Percentiles rank a stretch among this genome's conserved stretches.
Evolutionary conservation across 1,140 invertebrate genomes (phyloP).

Genomic region (Adoxophyes honmai): DNA sequence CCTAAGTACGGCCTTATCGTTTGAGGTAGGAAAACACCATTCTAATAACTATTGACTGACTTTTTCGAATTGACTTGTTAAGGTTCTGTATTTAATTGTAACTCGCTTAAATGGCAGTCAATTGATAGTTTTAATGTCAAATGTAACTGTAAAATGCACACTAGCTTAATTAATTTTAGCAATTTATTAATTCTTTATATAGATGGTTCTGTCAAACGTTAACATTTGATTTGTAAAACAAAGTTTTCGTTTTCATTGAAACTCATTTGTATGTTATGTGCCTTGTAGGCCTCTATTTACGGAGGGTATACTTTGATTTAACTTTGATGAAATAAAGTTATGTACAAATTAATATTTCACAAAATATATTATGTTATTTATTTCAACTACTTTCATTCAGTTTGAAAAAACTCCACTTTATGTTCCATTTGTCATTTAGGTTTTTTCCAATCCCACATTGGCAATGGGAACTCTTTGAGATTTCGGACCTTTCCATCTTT

Average conservation of each 20-base stretch:
- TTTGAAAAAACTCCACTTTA: conserved; percentile 65
- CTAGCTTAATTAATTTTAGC: conserved; percentile 1
- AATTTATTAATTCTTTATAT: background rate
- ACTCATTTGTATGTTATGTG: conserved; percentile 53
- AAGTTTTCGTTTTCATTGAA: conserved; percentile 17
- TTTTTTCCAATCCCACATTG: too few relatives aligned
- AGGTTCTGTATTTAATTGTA: background rate
- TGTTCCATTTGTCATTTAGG: conserved; percentile 33
- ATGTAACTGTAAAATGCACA: conserved; percentile 1
- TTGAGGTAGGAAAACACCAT: conserved; percentile 6
- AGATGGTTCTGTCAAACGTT: conserved; percentile 9
- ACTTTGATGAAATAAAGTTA: conserved; percentile 48
- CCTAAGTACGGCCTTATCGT: conserved; percentile 6
- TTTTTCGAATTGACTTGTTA: conserved; percentile 13
- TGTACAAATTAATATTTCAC: conserved; percentile 74
- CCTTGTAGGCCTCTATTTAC: conserved; percentile 56
- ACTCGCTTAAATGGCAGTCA: background rate
- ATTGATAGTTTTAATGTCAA: conserved; percentile 15
- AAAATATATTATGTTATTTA: conserved; percentile 75
- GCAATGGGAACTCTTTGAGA: too few relatives aligned
- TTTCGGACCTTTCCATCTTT: too few relatives aligned
- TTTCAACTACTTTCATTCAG: conserved; percentile 72
- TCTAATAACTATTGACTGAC: conserved; percentile 11
- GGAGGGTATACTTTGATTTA: conserved; percentile 47
- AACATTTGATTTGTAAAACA: conserved; percentile 1